Base-by-base conservation (phyloP, 2,113 vertebrate species). In the Chiloscyllium plagiosum region DNA sequence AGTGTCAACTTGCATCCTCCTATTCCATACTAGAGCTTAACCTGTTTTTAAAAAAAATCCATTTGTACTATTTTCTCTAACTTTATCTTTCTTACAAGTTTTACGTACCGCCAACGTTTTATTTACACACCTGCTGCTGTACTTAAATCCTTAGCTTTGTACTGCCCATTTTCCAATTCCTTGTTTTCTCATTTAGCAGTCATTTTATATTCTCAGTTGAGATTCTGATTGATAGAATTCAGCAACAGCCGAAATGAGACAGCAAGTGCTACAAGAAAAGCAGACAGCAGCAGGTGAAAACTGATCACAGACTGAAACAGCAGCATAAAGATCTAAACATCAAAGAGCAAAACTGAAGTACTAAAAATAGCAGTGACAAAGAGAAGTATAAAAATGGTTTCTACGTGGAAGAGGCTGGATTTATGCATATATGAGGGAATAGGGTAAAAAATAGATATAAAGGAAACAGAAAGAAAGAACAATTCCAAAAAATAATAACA, bases 261-360 rank as follows among this genome's bases (percentile, higher is more conserved):
- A 72, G 24, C 24, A 72, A 72, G 24, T 8, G 24, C 24, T 26
- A 26, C 70, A 26, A 29, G 70, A 70, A 70, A 70, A 70, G 69
- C 69, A 70, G 69, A 22, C 22, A 70, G 22, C 69, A 70, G 22
- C 20, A 70, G 20, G 22, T 6, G 8, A 26, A 72, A 72, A 7
- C 70, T 72, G 69, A 70, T 70, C 66, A 68, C 3, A 61, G 56
- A 61, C 56, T 61, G 56, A 61, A 61, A 6, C 4, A 61, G 56
- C 56, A 8, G 56, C 56, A 61, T 61, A 61, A 61, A 61, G 56
- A 61, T 6, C 56, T 42, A n/a, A 85, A 10, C 0, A 86, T 37
- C 47, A 86, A 86, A 96, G 95, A 96, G 69, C 95, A 96, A 96
- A 96, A 97, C 96, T 96, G 96, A 42, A 56, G 42, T 29, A 42